A percentile compares a stretch with the other conserved stretches of the same genome.
Evolutionary conservation across 2,797 vertebrate genomes (phyloP).

Genomic region (Gallinago stenura): DNA sequence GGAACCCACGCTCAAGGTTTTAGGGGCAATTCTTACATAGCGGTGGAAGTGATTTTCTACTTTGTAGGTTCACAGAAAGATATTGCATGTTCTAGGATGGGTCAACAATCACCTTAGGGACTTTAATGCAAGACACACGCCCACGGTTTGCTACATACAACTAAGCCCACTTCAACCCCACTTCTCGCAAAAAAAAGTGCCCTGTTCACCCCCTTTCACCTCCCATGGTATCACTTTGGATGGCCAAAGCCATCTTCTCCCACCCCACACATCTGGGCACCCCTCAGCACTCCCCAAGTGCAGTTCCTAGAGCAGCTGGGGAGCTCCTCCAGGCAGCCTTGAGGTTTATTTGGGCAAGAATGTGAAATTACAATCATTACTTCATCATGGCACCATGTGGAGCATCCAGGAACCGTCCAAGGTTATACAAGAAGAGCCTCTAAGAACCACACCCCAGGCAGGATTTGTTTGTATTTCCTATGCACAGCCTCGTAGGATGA

Average conservation of each 20-base stretch:
- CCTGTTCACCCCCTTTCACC: background rate
- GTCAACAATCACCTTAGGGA: background rate
- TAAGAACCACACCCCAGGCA: background rate
- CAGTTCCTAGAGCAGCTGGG: background rate
- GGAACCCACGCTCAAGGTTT: background rate
- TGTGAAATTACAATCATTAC: background rate
- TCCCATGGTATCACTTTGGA: background rate
- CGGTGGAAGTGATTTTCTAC: background rate
- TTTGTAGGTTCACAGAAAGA: background rate
- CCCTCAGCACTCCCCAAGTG: rapidly evolving
- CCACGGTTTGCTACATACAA: background rate
- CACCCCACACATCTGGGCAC: rapidly evolving
- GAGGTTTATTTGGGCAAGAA: background rate
- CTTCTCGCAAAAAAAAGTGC: background rate
- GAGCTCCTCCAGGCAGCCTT: background rate
- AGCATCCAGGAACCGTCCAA: background rate
- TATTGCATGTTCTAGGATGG: background rate
- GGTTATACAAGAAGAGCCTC: background rate
- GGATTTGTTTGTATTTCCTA: background rate
- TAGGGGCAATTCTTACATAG: background rate
- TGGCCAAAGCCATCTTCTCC: background rate
- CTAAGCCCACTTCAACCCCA: background rate
- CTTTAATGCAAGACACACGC: background rate
- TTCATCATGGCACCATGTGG: background rate
- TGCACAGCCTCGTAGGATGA: background rate